Evolutionary conservation across 2,113 vertebrate species (phyloP), one percentile per base, ranked within the genome.

Genomic region (Muntiacus reevesi): DNA sequence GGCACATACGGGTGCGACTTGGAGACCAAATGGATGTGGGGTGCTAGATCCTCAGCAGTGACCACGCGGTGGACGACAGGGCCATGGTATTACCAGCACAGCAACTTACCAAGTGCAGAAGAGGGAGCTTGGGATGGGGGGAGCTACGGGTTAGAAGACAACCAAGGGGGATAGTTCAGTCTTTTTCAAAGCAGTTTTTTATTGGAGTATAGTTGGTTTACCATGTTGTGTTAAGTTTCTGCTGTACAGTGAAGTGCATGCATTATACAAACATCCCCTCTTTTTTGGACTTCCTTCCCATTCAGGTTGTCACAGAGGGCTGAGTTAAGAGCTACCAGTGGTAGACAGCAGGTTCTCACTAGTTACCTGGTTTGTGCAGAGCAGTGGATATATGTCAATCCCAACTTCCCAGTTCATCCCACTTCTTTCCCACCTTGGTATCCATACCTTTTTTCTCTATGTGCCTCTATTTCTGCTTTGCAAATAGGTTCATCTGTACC

Each of bases 11-110:
- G 40, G 47, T 13, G 33, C 5, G 1, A 67, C 40, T 5, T 28
- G 17, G 86, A 45, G 57, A 82, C 19, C 2, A 14, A 8, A 12
- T 23, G 6, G 15, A n/a, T 4, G 8, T 0, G 50, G 6, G 19
- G 15, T 21, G 47, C 83, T 25, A 57, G 14, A 19, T 5, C 52
- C 43, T 50, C 9, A 40, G 60, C 28, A 36, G 27, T 10, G 83
- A 67, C 21, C 40, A 12, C 1, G 0, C 1, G 23, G 21, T 12
- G 9, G 40, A 36, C 0, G 5, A 6, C 27, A 52, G 33, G 4
- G 54, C 45, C 21, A 25, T 16, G n/a, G 25, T 17, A 43, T 30
- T 8, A 55, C 36, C 19, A 59, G 55, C 6, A 1, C 13, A 21
- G 55, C 4, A 30, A 84, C 9, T 74, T 59, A 12, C 15, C 11